Conservation (phyloP, 2,888 invertebrate genomes). For the Ryuthela nishihirai region DNA sequence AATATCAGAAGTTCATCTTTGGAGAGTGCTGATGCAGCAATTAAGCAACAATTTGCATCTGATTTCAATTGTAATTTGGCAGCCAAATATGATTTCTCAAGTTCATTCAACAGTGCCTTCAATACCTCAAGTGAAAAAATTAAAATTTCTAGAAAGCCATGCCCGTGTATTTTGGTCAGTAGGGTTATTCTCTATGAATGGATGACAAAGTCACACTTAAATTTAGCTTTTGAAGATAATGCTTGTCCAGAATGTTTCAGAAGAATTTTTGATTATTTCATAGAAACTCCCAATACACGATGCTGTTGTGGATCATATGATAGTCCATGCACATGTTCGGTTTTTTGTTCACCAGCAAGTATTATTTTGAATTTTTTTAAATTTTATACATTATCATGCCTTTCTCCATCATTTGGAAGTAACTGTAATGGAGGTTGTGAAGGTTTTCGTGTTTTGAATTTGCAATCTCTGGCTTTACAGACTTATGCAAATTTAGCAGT, state of each 20-base stretch:
- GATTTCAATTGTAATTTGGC: no score
- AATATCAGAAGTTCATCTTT: no score
- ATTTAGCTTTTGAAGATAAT: neutral
- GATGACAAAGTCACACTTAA: slow-evolving; percentile 14
- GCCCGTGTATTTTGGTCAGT: no score
- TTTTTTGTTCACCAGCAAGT: slow-evolving; percentile 9
- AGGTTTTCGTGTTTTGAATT: slow-evolving; percentile 11
- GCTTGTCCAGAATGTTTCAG: slow-evolving; percentile 3
- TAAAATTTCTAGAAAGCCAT: no score
- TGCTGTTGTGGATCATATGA: neutral
- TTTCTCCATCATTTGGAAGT: neutral
- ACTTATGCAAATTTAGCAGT: slow-evolving; percentile 16
- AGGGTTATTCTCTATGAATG: slow-evolving; percentile 4
- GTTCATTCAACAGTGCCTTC: no score
- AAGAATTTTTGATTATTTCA: slow-evolving; percentile 3
- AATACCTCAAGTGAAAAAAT: no score
- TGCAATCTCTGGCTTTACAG: slow-evolving; percentile 17
- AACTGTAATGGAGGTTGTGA: slow-evolving; percentile 2
- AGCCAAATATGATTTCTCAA: no score
- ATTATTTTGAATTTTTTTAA: slow-evolving; percentile 12
- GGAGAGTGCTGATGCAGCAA: no score
- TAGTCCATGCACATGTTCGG: neutral
- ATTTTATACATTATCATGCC: slow-evolving; percentile 18
- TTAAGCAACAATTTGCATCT: no score
- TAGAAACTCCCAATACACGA: neutral